phyloP scores from a whole-genome alignment of 2,113 vertebrate species.

The Callipepla californica region DNA sequence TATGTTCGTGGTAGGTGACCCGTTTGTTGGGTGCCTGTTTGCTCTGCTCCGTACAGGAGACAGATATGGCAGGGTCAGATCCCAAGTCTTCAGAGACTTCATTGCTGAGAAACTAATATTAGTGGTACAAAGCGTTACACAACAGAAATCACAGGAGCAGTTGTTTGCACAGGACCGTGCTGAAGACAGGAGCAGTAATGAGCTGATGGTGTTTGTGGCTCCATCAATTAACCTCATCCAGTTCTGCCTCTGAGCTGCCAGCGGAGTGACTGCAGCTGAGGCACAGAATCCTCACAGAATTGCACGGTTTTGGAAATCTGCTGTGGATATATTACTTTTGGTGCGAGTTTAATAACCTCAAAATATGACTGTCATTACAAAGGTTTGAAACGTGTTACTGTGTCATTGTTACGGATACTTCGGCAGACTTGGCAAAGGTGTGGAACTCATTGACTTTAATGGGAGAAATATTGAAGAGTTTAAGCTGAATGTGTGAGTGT shows the following conservation, averaged over 20 bases:
- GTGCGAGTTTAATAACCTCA: neutral
- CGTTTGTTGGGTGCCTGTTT: neutral
- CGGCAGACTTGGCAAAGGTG: neutral
- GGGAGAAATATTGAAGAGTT: neutral
- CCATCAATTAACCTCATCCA: neutral
- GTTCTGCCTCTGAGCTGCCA: neutral
- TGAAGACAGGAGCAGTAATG: neutral
- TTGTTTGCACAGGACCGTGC: neutral
- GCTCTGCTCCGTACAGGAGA: neutral
- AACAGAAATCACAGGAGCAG: neutral
- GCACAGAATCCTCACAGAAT: too few relatives aligned
- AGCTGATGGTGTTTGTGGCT: neutral
- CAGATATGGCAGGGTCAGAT: neutral
- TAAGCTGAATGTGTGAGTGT: neutral
- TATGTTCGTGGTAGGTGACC: neutral
- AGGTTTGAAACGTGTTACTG: neutral
- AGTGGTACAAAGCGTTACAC: neutral
- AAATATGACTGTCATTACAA: neutral
- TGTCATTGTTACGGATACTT: neutral
- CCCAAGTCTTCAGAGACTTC: neutral
- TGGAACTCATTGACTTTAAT: neutral
- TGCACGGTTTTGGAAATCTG: neutral
- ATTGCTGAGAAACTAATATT: neutral
- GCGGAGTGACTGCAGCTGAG: neutral
- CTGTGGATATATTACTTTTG: neutral